Conservation (phyloP, 2,888 invertebrate genomes). For the Hybos culiciformis region DNA sequence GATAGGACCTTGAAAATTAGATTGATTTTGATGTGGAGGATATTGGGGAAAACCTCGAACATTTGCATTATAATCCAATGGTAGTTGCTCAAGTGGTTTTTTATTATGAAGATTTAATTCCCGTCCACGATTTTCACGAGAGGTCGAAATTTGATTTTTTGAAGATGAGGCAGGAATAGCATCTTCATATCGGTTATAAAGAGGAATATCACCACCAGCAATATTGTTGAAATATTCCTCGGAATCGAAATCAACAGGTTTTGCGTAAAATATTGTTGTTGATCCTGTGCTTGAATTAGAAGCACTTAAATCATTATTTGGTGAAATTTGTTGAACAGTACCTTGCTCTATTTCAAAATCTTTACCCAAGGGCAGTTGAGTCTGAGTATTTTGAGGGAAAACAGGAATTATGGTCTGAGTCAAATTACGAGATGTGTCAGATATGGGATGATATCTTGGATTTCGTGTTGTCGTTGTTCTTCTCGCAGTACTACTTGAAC, state of each 20-base stretch:
- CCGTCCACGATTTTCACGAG: slow-evolving; percentile 2
- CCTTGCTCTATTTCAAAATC: neutral
- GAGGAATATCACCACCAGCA: neutral
- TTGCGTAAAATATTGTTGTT: slow-evolving; percentile 22
- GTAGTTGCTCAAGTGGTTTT: too few species aligned
- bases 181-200: neutral
- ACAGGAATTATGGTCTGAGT: neutral
- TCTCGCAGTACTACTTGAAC: too few species aligned
- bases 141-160: slow-evolving; percentile 9
- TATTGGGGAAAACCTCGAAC: too few species aligned
- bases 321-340: slow-evolving; percentile 9
- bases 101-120: slow-evolving; percentile 6
- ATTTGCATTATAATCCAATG: slow-evolving; percentile 13
- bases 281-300: slow-evolving; percentile 8
- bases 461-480: too few species aligned
- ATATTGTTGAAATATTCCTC: slow-evolving; percentile 16
- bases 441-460: neutral
- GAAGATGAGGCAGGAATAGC: neutral
- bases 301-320: slow-evolving; percentile 5
- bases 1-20: too few species aligned
- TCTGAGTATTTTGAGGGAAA: too few species aligned
- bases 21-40: slow-evolving; percentile 15
- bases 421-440: neutral
- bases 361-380: neutral
- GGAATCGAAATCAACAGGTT: slow-evolving; percentile 21